phyloP scores from a whole-genome alignment of 2,797 vertebrate species.

The Rhinatrema bivittatum region DNA sequence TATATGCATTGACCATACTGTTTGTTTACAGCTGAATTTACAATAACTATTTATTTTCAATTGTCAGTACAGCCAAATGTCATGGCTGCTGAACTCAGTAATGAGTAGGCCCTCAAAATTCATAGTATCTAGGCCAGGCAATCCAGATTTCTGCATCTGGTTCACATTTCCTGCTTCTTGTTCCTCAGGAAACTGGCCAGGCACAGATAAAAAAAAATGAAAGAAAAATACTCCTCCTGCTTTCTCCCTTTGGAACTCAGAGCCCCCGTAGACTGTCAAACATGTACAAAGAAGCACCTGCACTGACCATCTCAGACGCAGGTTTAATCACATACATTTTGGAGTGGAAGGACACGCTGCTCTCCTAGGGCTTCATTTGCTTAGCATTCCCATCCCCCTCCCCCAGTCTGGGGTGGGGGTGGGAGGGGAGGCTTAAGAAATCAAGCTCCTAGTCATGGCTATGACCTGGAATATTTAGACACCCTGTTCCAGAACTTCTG shows the following conservation, averaged over 20 bases:
- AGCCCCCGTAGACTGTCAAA: background rate
- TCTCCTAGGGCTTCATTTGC: too few relatives aligned
- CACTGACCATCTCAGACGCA: too few relatives aligned
- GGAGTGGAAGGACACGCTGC: too few relatives aligned
- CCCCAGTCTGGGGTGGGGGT: too few relatives aligned
- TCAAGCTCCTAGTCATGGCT: too few relatives aligned
- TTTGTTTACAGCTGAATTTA: too few relatives aligned
- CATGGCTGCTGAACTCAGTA: constrained; percentile 22
- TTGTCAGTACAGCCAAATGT: constrained; percentile 28
- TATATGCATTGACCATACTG: constrained; percentile 16
- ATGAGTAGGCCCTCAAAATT: constrained; percentile 26
- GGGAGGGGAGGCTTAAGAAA: too few relatives aligned
- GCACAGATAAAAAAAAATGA: constrained; percentile 9
- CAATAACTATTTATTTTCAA: constrained; percentile 30
- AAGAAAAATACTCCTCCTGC: background rate
- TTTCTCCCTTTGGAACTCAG: constrained; percentile 9
- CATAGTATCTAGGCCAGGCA: constrained; percentile 17
- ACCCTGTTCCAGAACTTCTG: constrained; percentile 13
- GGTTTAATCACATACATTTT: too few relatives aligned
- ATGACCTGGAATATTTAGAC: too few relatives aligned
- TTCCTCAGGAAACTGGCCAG: constrained; percentile 22
- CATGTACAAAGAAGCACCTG: too few relatives aligned
- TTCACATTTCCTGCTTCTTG: constrained; percentile 25
- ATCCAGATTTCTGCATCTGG: constrained; percentile 17
- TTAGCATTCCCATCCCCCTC: too few relatives aligned